Evolutionary conservation across 2,797 vertebrate species (phyloP), one percentile per base, ranked within the genome.

Genomic region (Podarcis lilfordi): DNA sequence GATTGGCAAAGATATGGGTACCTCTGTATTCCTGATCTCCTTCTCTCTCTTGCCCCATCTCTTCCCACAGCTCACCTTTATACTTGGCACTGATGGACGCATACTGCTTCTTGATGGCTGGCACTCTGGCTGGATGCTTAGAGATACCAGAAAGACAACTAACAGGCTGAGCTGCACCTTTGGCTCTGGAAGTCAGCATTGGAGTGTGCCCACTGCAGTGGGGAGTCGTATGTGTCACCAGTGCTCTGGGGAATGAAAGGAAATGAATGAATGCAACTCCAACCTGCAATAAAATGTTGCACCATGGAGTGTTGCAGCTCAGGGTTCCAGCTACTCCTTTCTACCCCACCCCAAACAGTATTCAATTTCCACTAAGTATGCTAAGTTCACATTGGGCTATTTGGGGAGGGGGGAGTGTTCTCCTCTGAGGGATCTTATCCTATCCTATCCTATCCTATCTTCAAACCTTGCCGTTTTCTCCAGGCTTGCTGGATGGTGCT

Each of bases 41-140:
- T 3, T 25, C 17, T 3, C 0, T 21, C 79, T 25, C 10, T 86
- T 59, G 9, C 35, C 55, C 10, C 21, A 2, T 43, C 59, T 40
- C 37, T 8, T 69, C 66, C 25, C 27, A 9, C 43, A 50, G 40
- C 77, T 88, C 77, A 90, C 89, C 89, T 85, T 90, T 87, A 76
- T 4, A 87, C 77, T 88, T 90, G 69, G 86, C 86, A 45, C 78
- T 88, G 82, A 90, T 90, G 3, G 37, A 68, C 0, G 61, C 61
- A 4, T 81, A 90, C 29, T 2, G 23, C 5, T 66, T 76, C 5
- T 7, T 13, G 29, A 11, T 21, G 1, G 1, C 21, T 4, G 29
- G 6, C 15, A 2, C 7, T 10, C 19, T 45, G 23, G 10, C 45
- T 59, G 82, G 35, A 80, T 8, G 19, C 15, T 50, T 79, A 5